These are phyloP conservation scores for Dromiciops gliroides DNA, from an alignment of 2,113 vertebrate genomes.

Conservation along the genomic window DNA sequence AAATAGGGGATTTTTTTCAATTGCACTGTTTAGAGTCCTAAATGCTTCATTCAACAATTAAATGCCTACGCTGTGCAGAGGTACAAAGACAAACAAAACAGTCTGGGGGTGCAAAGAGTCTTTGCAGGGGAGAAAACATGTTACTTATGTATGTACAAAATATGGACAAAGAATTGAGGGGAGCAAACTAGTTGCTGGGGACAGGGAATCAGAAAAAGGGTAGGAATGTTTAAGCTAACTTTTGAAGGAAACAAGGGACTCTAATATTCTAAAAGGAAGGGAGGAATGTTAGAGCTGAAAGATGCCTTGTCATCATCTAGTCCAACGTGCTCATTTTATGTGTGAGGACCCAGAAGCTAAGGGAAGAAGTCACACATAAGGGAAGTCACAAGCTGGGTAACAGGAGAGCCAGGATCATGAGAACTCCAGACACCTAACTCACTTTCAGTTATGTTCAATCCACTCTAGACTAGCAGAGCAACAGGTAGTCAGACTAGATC, in stretches of 20 bases:
- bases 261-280: not conserved
- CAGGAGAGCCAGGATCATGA: not conserved
- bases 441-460: not conserved
- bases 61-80: not conserved
- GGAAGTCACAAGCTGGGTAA: too few relatives aligned
- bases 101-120: too few relatives aligned
- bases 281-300: not conserved
- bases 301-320: not conserved
- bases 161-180: not conserved
- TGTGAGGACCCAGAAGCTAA: not conserved
- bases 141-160: not conserved
- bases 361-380: not conserved
- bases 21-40: not conserved
- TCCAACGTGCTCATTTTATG: not conserved
- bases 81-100: not conserved
- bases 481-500: not conserved
- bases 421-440: not conserved
- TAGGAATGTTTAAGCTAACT: not conserved
- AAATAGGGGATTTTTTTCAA: not conserved
- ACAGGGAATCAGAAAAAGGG: not conserved
- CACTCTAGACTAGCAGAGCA: not conserved
- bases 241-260: not conserved
- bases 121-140: not conserved
- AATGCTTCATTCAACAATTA: not conserved
- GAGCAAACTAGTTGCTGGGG: not conserved